Evolutionary conservation across 2,888 invertebrate genomes (phyloP), one percentile per base, ranked within the genome.

Genomic region (Chrysina gloriosa): DNA sequence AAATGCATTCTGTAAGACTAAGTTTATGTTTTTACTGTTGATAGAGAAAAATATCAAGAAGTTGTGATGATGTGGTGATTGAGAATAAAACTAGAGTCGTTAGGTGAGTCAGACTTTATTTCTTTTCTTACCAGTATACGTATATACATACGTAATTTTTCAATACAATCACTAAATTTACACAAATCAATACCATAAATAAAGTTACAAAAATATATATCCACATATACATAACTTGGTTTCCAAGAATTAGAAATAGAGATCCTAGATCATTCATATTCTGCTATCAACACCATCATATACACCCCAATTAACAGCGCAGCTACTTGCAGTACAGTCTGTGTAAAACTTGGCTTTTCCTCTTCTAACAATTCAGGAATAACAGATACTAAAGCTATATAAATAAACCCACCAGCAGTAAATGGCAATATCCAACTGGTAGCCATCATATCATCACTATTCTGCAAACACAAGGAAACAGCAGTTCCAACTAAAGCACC

Each of bases 391-490:
- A 98, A 96, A 16, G 99, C 99, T 77, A 99, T 98, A 83, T 99
- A 99, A 82, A 99, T 99, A 81, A 99, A 99, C n/a, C 99, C 97
- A 72, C 96, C 98, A 45, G 98, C 98, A 21, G 98, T 98, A 77
- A 99, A 98, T 9, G 99, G 98, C 66, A 99, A 85, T 63, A 99
- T 94, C 89, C 97, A 95, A 3, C 91, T 88, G 6, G 93, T 90
- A 1, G 94, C 92, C 70, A 92, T 83, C 58, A 86, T 85, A 67
- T 90, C 90, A 79, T 86, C 86, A 48, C 86, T 85, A 34, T 86
- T 85, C 79, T 95, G 93, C 3, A 94, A 88, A 69, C 93, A 84
- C 27, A 98, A 87, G 21, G 97, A 96, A 73, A 95, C 84, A n/a
- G 93, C 86, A 39, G 97, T 98, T 72, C 99, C 99, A 69, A 94